Conservation (phyloP, 2,113 vertebrate species). For the Ellobius talpinus region DNA sequence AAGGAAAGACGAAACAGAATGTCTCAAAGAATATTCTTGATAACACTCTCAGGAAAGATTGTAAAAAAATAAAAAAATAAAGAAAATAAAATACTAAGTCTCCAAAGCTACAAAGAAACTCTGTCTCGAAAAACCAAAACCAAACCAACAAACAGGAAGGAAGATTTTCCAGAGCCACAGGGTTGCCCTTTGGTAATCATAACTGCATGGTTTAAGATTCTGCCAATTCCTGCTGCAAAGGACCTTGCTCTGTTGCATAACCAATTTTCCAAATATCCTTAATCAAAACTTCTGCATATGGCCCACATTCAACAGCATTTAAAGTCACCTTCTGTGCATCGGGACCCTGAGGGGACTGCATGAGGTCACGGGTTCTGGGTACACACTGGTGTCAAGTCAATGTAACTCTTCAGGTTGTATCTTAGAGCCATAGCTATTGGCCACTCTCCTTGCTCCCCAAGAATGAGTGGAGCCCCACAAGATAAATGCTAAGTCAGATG, state of each 20-base stretch:
- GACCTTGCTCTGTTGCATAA: not conserved
- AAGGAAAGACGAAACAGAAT: not conserved
- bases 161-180: not conserved
- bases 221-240: not conserved
- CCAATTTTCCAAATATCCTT: not conserved
- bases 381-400: fast-evolving
- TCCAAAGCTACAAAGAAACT: too few species aligned
- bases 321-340: too few species aligned
- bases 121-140: too few species aligned
- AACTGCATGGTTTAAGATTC: not conserved
- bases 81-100: too few species aligned
- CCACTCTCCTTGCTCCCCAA: not conserved
- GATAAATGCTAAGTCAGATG: too few species aligned
- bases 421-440: not conserved
- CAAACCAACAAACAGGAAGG: too few species aligned
- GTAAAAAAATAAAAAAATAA: not conserved
- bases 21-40: not conserved
- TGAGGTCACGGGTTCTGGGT: not conserved
- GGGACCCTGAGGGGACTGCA: not conserved
- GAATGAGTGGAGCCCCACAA: not conserved
- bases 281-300: not conserved
- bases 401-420: not conserved
- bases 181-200: not conserved
- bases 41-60: not conserved
- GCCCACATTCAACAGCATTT: fast-evolving